A percentile compares a stretch with the other conserved stretches of the same genome.
phyloP scores from a whole-genome alignment of 2,113 vertebrate species.

The Canis aureus region DNA sequence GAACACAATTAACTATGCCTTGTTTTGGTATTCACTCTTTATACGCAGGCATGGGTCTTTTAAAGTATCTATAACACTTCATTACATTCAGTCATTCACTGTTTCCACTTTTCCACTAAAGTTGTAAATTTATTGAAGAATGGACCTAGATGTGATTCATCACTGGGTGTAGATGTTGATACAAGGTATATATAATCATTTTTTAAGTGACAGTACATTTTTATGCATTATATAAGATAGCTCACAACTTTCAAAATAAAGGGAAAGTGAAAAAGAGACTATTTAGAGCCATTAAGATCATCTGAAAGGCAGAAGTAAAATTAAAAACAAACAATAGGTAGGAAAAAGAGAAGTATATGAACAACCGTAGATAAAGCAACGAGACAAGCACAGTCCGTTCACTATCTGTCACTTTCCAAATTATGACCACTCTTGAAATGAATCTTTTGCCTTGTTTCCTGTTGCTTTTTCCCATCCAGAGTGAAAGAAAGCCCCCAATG shows the following conservation, averaged over 20 bases:
- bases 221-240: background rate
- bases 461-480: background rate
- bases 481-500: background rate
- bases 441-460: background rate
- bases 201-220: constrained; percentile 1
- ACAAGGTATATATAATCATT: background rate
- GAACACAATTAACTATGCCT: background rate
- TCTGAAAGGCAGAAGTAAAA: background rate
- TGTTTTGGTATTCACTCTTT: background rate
- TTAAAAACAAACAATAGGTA: background rate
- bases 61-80: background rate
- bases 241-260: background rate
- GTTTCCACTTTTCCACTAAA: constrained; percentile 16
- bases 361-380: background rate
- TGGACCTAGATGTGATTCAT: background rate
- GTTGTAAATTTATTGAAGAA: background rate
- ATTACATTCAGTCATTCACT: background rate
- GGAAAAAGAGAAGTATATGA: background rate
- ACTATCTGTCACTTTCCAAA: background rate
- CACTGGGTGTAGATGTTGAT: background rate
- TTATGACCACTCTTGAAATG: background rate
- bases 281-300: background rate
- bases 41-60: background rate
- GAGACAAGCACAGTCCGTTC: background rate
- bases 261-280: background rate